Percentiles rank a stretch among this genome's conserved stretches.
These are phyloP conservation scores for Hippocampus kuda DNA, from an alignment of 2,797 vertebrate species.

Conservation along the genomic window DNA sequence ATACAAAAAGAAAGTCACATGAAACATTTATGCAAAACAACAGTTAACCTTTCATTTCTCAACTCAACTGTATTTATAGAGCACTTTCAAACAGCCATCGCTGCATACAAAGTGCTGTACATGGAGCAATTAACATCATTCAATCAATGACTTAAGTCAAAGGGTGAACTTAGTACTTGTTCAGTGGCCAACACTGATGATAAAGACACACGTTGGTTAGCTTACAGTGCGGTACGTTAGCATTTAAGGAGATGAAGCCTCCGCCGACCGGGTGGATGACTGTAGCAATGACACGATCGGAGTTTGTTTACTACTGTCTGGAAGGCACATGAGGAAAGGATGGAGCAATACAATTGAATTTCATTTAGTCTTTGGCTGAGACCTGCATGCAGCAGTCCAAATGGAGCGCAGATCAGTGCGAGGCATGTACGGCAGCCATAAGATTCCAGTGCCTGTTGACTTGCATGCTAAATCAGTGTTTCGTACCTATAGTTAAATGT, in stretches of 20 bases:
- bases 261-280: neutral
- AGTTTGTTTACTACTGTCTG: conserved; percentile 27
- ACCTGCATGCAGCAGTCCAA: conserved; percentile 10
- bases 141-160: neutral
- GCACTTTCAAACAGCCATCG: no score
- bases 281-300: conserved; percentile 29
- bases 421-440: neutral
- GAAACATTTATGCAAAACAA: neutral
- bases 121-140: neutral
- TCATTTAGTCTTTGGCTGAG: conserved; percentile 17
- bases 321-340: conserved; percentile 55
- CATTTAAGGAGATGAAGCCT: neutral
- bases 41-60: neutral
- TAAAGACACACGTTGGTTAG: conserved; percentile 1
- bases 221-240: neutral
- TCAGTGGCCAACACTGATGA: neutral
- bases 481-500: no score
- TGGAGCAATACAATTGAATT: conserved; percentile 33
- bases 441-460: neutral
- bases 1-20: neutral
- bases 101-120: no score
- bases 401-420: neutral
- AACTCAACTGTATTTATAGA: no score
- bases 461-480: neutral
- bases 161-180: neutral